phyloP scores from a whole-genome alignment of 2,113 vertebrate species.

The Chrysemys picta region DNA sequence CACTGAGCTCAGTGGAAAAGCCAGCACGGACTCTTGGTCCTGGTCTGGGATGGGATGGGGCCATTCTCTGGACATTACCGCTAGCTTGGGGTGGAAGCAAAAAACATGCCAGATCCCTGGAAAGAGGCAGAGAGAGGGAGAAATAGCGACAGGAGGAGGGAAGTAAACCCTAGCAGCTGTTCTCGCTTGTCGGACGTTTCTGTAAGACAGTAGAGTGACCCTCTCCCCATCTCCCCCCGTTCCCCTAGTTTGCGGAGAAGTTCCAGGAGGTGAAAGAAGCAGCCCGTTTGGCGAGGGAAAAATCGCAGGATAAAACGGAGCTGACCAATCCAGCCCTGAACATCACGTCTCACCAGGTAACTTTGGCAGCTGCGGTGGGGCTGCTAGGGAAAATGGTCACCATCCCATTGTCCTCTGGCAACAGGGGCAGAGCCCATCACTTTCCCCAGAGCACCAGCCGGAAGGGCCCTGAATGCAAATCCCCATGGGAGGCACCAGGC shows the following conservation, averaged over 20 bases:
- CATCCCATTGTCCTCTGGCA: not conserved
- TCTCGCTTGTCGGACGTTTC: rapidly evolving
- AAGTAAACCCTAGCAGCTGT: rapidly evolving
- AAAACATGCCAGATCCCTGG: rapidly evolving
- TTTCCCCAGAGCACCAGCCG: rapidly evolving
- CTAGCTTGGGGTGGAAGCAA: not conserved
- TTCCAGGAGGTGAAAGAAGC: slow-evolving; percentile 96
- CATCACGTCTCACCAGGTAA: slow-evolving; percentile 92
- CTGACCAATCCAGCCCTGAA: slow-evolving; percentile 88
- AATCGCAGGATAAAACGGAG: slow-evolving; percentile 96
- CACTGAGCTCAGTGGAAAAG: not conserved
- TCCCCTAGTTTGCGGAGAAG: slow-evolving; percentile 90
- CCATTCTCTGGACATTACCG: not conserved
- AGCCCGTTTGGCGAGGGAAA: slow-evolving; percentile 90
- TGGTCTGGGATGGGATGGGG: not conserved
- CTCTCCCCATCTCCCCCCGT: rapidly evolving
- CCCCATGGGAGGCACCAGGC: not conserved
- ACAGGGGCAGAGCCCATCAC: not conserved
- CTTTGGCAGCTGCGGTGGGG: rapidly evolving
- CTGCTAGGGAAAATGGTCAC: rapidly evolving
- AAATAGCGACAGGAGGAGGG: not conserved
- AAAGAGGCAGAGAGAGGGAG: not conserved
- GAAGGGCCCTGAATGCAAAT: not conserved
- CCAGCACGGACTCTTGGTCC: rapidly evolving
- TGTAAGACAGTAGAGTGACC: rapidly evolving